phyloP scores from a whole-genome alignment of 2,797 vertebrate species.

The Gephyroberyx darwinii region DNA sequence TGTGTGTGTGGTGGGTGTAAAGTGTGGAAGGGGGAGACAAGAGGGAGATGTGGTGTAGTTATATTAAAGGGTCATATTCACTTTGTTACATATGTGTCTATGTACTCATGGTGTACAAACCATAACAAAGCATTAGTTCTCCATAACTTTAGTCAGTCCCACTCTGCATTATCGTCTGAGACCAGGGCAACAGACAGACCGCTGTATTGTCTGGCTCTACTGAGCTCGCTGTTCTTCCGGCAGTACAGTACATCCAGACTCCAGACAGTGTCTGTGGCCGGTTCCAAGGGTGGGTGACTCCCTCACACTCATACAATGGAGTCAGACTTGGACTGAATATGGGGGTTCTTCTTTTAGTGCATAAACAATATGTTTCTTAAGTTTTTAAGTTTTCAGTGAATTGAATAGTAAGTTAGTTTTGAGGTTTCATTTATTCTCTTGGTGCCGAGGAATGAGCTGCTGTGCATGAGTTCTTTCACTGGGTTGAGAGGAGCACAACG shows the following conservation, averaged over 20 bases:
- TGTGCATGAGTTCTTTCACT: slow-evolving; percentile 30
- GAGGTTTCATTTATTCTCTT: slow-evolving; percentile 30
- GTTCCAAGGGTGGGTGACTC: background rate
- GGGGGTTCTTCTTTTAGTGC: too few relatives aligned
- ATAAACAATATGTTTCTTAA: background rate
- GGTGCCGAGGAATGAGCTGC: slow-evolving; percentile 49
- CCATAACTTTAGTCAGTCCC: slow-evolving; percentile 3
- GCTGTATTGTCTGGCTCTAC: slow-evolving; percentile 30
- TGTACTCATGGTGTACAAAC: slow-evolving; percentile 19
- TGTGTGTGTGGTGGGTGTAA: too few relatives aligned
- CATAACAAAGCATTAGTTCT: slow-evolving; percentile 35
- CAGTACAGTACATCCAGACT: background rate
- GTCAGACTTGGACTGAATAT: background rate
- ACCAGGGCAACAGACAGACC: slow-evolving; percentile 6
- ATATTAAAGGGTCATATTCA: too few relatives aligned
- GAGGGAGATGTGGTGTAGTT: too few relatives aligned
- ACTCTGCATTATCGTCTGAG: slow-evolving; percentile 7
- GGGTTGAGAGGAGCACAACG: slow-evolving; percentile 18
- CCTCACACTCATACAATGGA: background rate
- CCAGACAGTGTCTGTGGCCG: slow-evolving; percentile 11
- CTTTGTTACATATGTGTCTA: background rate
- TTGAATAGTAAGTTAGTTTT: slow-evolving; percentile 1
- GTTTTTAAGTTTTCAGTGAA: slow-evolving; percentile 5
- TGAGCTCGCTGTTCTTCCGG: background rate
- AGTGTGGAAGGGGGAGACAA: too few relatives aligned